These are phyloP conservation scores for Propithecus coquereli DNA, from an alignment of 2,113 vertebrate genomes.

Conservation along the genomic window DNA sequence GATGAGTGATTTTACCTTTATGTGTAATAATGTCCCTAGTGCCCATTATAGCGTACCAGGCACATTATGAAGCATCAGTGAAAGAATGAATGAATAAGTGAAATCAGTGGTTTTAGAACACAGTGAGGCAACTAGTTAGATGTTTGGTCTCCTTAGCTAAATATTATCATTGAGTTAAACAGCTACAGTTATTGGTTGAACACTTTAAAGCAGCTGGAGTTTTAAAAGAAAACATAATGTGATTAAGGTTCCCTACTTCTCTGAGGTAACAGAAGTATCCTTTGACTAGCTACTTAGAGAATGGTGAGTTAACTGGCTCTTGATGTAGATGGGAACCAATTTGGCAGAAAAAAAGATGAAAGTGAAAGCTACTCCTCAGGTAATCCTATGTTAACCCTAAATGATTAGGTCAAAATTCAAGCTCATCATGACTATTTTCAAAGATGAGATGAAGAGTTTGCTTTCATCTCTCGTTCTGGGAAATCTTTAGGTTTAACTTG, in stretches of 20 bases:
- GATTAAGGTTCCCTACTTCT: neutral
- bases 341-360: neutral
- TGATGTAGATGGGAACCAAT: neutral
- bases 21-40: neutral
- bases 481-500: neutral
- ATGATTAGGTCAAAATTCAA: conserved; percentile 5
- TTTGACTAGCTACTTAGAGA: neutral
- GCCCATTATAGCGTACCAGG: neutral
- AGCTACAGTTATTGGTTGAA: neutral
- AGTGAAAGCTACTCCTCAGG: neutral
- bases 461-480: neutral
- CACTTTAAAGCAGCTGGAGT: neutral
- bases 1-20: neutral
- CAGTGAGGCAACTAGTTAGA: neutral
- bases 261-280: neutral
- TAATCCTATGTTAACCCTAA: neutral
- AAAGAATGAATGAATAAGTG: neutral
- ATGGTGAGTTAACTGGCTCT: neutral
- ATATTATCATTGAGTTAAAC: neutral
- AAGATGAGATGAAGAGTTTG: neutral
- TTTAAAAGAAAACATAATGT: neutral
- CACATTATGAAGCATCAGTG: neutral
- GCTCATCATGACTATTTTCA: neutral
- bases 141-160: neutral
- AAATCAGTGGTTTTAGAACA: neutral